These are phyloP conservation scores for Cheirogaleus medius DNA, from an alignment of 2,113 vertebrate genomes.

Conservation along the genomic window DNA sequence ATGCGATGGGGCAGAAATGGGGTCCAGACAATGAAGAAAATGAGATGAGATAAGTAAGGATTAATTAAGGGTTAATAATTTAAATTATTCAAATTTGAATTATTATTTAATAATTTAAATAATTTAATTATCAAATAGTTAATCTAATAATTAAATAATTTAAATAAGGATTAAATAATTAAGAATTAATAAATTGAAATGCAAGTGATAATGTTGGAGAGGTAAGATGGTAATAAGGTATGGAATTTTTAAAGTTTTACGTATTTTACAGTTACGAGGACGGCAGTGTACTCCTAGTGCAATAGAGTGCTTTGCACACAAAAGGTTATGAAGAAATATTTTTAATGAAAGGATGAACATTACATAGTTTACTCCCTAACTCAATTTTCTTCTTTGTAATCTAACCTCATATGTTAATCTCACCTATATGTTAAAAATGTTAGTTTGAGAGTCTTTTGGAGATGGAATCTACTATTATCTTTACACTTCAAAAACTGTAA, in stretches of 20 bases:
- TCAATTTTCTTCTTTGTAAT: conserved; percentile 14
- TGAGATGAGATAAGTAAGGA: neutral
- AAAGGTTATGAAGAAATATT: neutral
- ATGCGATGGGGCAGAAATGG: neutral
- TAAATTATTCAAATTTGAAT: too few species aligned
- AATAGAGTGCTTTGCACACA: neutral
- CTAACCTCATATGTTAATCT: neutral
- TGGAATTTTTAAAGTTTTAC: neutral
- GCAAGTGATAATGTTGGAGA: neutral
- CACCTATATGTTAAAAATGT: neutral
- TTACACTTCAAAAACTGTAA: neutral
- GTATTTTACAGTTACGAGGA: neutral
- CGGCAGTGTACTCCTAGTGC: neutral
- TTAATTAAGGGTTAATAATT: too few species aligned
- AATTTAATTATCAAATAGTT: too few species aligned
- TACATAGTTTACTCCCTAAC: neutral
- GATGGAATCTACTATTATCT: neutral
- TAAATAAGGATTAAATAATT: too few species aligned
- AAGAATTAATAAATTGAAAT: neutral
- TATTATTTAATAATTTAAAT: too few species aligned
- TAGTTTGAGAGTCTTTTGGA: neutral
- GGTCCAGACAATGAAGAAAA: neutral
- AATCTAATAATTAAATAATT: too few species aligned
- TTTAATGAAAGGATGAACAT: neutral
- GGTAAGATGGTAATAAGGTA: neutral